Percentiles rank a stretch among this genome's conserved stretches.
Evolutionary conservation across 2,888 invertebrate genomes (phyloP).

Genomic region (Crepidodera aurea): DNA sequence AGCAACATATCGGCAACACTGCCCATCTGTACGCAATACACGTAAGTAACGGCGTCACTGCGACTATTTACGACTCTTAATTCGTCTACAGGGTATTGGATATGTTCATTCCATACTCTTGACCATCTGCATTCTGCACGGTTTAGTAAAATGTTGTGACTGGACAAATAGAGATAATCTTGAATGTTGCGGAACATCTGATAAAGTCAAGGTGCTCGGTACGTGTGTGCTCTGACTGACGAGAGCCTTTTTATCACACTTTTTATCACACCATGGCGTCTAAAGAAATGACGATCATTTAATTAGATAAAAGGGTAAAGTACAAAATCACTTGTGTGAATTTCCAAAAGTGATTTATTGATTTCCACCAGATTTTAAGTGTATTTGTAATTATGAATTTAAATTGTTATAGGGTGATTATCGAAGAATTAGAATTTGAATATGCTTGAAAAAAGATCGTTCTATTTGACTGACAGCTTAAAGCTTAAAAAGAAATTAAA

Average conservation of each 20-base stretch:
- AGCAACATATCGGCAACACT: conserved; percentile 14
- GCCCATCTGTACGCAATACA: conserved; percentile 12
- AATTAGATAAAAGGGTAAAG: background rate
- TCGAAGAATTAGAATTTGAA: too few species aligned
- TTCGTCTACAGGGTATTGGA: conserved; percentile 11
- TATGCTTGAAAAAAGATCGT: too few species aligned
- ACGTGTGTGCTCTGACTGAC: background rate
- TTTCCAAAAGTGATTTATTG: too few species aligned
- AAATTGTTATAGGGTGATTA: too few species aligned
- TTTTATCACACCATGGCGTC: background rate
- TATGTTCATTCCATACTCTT: conserved; percentile 15
- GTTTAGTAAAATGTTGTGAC: conserved; percentile 23
- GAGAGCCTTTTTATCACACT: background rate
- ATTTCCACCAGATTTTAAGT: too few species aligned
- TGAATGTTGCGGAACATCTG: conserved; percentile 22
- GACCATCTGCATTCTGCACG: conserved; percentile 20
- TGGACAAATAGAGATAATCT: conserved; percentile 30
- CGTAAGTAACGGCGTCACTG: conserved; percentile 22
- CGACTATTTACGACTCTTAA: conserved; percentile 19
- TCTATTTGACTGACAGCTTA: too few species aligned
- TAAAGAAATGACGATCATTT: background rate
- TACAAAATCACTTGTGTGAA: too few species aligned
- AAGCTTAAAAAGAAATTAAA: too few species aligned
- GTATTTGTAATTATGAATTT: too few species aligned
- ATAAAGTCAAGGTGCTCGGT: conserved; percentile 20